Evolutionary conservation across 2,888 invertebrate genomes (phyloP), one percentile per base, ranked within the genome.

Genomic region (Agapetus fuscipes): DNA sequence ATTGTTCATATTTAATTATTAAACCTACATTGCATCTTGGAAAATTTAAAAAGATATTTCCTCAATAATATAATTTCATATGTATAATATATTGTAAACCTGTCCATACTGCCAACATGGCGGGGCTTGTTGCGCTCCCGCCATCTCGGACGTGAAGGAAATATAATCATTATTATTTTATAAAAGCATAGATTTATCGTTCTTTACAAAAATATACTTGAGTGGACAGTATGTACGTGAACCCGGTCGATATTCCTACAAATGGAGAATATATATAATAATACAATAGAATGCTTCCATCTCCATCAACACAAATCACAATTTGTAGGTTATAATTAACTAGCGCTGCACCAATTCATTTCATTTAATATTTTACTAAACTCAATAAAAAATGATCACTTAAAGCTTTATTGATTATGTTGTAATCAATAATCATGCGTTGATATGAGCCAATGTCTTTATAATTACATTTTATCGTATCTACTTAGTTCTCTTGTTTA

Each of bases 171-270:
- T 20, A 20, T 6, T 20, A 20, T 6, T 20, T 6, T 20, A 20
- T 20, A 20, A 20, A 20, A 20, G 20, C 20, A 9, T 20, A 20
- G 20, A 20, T 20, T 20, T 20, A 20, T 20, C 20, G 9, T 42
- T 44, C 32, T 42, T 40, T 43, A 46, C 34, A 46, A 46, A 46
- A 40, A 46, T 43, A 46, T 44, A 44, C 27, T 43, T 26, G 30
- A 37, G 39, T 43, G 39, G 36, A 39, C 39, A 35, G 36, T 46
- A n/a, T n/a, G n/a, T n/a, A n/a, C n/a, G n/a, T n/a, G n/a, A n/a
- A n/a, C n/a, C n/a, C n/a, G n/a, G n/a, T n/a, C n/a, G n/a, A n/a
- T n/a, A n/a, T n/a, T n/a, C n/a, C n/a, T n/a, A n/a, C n/a, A n/a
- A n/a, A n/a, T n/a, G n/a, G n/a, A n/a, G n/a, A n/a, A n/a, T n/a